A percentile compares a stretch with the other conserved stretches of the same genome.
Evolutionary conservation across 2,888 invertebrate genomes (phyloP).

Genomic region (Parelbella ahira): DNA sequence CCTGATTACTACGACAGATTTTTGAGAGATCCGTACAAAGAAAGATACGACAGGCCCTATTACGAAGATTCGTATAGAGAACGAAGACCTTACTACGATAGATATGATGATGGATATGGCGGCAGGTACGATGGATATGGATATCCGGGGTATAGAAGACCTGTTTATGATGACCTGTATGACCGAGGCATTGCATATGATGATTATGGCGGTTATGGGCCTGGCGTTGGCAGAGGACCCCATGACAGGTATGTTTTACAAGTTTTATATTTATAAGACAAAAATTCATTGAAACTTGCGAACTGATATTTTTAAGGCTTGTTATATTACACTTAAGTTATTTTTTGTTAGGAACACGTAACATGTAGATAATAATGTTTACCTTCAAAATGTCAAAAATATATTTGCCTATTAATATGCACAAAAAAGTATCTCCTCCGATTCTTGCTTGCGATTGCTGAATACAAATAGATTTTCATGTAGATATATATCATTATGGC

Average conservation of each 20-base stretch:
- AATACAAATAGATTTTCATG: no score
- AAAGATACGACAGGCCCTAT: conserved; percentile 47
- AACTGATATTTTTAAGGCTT: no score
- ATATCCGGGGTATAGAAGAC: conserved; percentile 49
- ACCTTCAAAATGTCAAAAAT: no score
- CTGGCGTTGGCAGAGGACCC: conserved; percentile 60
- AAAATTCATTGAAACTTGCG: no score
- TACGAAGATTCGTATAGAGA: conserved; percentile 57
- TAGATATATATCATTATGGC: no score
- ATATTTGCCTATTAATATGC: no score
- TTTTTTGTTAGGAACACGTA: no score
- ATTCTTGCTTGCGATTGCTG: no score
- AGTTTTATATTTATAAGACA: not conserved
- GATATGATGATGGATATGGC: conserved; percentile 45
- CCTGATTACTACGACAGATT: conserved; percentile 69
- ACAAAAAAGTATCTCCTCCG: no score
- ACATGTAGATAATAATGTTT: no score
- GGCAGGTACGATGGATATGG: conserved; percentile 46
- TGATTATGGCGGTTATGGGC: conserved; percentile 61
- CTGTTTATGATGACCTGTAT: conserved; percentile 45
- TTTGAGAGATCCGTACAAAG: conserved; percentile 61
- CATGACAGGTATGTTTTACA: conserved; percentile 67
- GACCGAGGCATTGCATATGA: conserved; percentile 48
- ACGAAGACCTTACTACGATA: conserved; percentile 53
- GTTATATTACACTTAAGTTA: no score